phyloP scores from a whole-genome alignment of 1,140 invertebrate species.

The Trichogramma pretiosum region DNA sequence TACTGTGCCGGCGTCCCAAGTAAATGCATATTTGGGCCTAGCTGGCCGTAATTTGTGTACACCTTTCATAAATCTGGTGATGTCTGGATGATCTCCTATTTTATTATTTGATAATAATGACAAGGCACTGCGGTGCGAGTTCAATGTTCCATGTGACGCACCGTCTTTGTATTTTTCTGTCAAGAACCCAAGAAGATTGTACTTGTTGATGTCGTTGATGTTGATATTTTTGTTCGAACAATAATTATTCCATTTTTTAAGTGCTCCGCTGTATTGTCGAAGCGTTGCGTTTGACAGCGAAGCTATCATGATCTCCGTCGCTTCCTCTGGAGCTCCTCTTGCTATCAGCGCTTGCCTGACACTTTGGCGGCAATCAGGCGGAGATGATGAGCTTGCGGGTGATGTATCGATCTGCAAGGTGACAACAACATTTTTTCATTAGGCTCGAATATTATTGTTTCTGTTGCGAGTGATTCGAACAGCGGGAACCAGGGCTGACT shows the following conservation, averaged over 20 bases:
- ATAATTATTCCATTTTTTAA: conserved; percentile 9
- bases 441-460: not conserved
- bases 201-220: not conserved
- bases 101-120: conserved; percentile 12
- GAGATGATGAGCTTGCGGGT: conserved; percentile 2
- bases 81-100: conserved; percentile 9
- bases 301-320: conserved; percentile 11
- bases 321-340: conserved; percentile 10
- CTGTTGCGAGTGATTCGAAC: not conserved
- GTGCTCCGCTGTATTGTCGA: conserved; percentile 16
- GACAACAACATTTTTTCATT: not conserved
- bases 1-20: conserved; percentile 1
- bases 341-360: conserved; percentile 6
- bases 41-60: not conserved
- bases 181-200: not conserved
- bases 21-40: not conserved
- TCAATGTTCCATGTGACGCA: conserved; percentile 23
- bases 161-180: conserved; percentile 14
- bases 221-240: not conserved
- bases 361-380: conserved; percentile 5
- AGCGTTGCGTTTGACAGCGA: conserved; percentile 12
- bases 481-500: not conserved
- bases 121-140: conserved; percentile 15
- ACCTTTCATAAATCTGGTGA: conserved; percentile 12
- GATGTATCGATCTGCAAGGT: not conserved